Evolutionary conservation across 2,888 invertebrate species (phyloP), one percentile per base, ranked within the genome.

Genomic region (Rhamphomyia laevipes): DNA sequence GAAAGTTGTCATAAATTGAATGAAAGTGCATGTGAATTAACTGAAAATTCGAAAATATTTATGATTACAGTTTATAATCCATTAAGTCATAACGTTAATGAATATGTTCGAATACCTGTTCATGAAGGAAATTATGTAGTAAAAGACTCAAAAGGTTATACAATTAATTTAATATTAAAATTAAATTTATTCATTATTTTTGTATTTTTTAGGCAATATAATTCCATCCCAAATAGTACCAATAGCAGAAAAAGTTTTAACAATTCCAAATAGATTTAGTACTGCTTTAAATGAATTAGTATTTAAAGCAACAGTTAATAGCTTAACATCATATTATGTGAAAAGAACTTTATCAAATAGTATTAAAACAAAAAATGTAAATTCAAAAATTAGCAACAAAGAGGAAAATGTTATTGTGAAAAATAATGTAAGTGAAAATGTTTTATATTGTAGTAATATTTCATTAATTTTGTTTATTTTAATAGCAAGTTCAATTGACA

Each of bases 1-100:
- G 58, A 72, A 18, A 71, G 72, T 16, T 88, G 88, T 61, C 68
- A 76, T 42, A 67, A 78, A 6, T 63, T 84, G 10, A 94, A 94
- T 61, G 80, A 89, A 12, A 90, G 89, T 48, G 74, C 80, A 30
- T 92, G 91, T 57, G 60, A 62, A 0, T 60, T 77, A 1, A 77
- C 83, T 0, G 86, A 87, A 61, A 63, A 65, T 2, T 71, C 66
- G 17, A 59, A 73, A 1, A 68, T 72, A 50, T 84, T 89, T 62
- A 72, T 82, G 6, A 77, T 88, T 1, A 82, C 84, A 0, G 62
- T 87, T 2, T 92, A 90, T 66, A 57, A 56, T 30, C 55, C 57
- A 0, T 60, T 90, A 23, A 84, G 82, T 4, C 80, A 80, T 67
- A 58, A 69, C 0, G 71, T 79, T 0, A 69, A 68, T 2, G 74